A percentile compares a stretch with the other conserved stretches of the same genome.
phyloP scores from a whole-genome alignment of 2,888 invertebrate species.

The Hofmannophila pseudospretella region DNA sequence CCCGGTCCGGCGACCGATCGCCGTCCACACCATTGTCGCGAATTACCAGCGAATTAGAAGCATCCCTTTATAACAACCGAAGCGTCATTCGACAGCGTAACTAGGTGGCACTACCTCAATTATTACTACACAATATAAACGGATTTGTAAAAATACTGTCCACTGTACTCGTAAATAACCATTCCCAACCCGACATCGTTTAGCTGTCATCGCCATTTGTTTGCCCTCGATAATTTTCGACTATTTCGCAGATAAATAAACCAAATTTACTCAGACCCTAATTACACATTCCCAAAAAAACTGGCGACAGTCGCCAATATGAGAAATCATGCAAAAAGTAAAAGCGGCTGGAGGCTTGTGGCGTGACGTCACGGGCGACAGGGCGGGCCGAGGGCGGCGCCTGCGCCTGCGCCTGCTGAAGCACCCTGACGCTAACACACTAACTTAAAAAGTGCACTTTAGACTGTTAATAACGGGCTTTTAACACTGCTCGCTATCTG shows the following conservation, averaged over 20 bases:
- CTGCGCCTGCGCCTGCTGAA: constrained; percentile 24
- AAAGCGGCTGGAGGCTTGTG: constrained; percentile 50
- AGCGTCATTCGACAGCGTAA: constrained; percentile 57
- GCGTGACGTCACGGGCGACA: constrained; percentile 72
- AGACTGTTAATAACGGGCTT: constrained; percentile 59
- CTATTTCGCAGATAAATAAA: constrained; percentile 52
- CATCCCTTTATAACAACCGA: constrained; percentile 50
- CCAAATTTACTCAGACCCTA: constrained; percentile 56
- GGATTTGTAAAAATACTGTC: constrained; percentile 12
- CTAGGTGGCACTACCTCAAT: constrained; percentile 64
- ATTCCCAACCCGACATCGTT: constrained; percentile 19
- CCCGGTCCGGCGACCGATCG: constrained; percentile 48
- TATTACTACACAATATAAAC: constrained; percentile 22
- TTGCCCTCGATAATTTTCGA: constrained; percentile 37
- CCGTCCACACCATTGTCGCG: constrained; percentile 53
- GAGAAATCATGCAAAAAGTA: constrained; percentile 66
- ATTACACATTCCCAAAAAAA: constrained; percentile 66
- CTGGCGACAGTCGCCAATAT: constrained; percentile 73
- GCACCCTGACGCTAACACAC: constrained; percentile 39
- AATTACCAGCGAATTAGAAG: constrained; percentile 73
- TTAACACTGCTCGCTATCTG: constrained; percentile 60
- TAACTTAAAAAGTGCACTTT: constrained; percentile 52
- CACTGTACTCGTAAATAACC: constrained; percentile 9
- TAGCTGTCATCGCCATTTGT: constrained; percentile 38
- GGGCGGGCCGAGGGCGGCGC: constrained; percentile 71